Evolutionary conservation across 53 echinoderm and acorn worm species (phyloP).

Genomic region (Temnopleurus reevesii): DNA sequence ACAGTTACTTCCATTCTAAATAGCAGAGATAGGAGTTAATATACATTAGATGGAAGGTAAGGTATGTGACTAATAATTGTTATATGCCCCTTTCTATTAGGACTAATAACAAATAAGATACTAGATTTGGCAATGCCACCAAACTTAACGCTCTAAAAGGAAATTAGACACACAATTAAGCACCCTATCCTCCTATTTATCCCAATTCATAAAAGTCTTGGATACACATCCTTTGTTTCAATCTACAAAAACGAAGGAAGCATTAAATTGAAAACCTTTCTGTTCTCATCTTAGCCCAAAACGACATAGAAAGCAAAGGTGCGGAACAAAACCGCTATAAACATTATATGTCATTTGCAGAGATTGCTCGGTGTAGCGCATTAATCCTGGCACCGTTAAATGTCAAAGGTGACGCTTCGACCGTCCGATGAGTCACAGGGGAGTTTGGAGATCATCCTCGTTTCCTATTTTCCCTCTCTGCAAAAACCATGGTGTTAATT

Average conservation of each 20-base stretch:
- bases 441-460: not conserved
- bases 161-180: not conserved
- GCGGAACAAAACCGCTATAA: conserved; percentile 18
- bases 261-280: not conserved
- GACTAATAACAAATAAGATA: not conserved
- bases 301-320: not conserved
- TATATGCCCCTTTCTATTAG: not conserved
- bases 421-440: not conserved
- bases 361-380: not conserved
- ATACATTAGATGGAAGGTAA: too few relatives aligned
- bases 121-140: not conserved
- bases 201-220: not conserved
- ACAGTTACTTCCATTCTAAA: too few relatives aligned
- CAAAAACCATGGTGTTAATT: too few relatives aligned
- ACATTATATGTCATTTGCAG: conserved; percentile 25
- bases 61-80: too few relatives aligned
- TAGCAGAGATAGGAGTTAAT: too few relatives aligned
- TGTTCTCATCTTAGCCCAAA: not conserved
- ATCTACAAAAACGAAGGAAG: not conserved
- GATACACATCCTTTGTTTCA: not conserved
- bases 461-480: not conserved
- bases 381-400: not conserved
- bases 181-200: not conserved
- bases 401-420: conserved; percentile 6
- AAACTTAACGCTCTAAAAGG: not conserved